Percentiles rank a stretch among this genome's conserved stretches.
These are phyloP conservation scores for Haemorhous mexicanus DNA, from an alignment of 2,113 vertebrate genomes.

Conservation along the genomic window DNA sequence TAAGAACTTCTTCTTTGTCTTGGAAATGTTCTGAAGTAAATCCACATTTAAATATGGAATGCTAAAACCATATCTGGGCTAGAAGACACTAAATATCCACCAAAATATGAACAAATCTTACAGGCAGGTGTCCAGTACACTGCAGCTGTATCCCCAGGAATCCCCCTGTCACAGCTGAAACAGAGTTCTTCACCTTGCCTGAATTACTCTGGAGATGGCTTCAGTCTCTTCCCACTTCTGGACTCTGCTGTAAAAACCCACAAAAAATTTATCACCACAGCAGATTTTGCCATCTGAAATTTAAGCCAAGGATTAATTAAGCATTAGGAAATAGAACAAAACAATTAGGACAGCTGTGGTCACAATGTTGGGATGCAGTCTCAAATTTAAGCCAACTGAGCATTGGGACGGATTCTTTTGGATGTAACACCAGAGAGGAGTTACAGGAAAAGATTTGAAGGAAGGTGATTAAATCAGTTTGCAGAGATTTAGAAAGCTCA, in stretches of 20 bases:
- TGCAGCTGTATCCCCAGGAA: neutral
- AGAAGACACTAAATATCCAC: neutral
- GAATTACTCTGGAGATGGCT: neutral
- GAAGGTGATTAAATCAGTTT: neutral
- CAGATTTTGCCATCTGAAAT: neutral
- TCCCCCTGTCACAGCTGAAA: neutral
- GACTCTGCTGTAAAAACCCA: neutral
- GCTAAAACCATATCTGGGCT: neutral
- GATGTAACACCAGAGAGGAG: neutral
- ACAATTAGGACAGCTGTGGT: neutral
- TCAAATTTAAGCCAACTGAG: neutral
- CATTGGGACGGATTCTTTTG: accelerated
- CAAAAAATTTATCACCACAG: no score
- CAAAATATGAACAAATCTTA: neutral
- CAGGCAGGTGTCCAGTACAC: neutral
- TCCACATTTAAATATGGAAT: neutral
- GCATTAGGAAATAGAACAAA: neutral
- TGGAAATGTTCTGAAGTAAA: neutral
- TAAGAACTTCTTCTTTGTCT: neutral
- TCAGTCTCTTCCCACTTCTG: neutral
- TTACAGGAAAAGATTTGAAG: neutral
- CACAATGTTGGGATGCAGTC: neutral
- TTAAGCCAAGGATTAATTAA: neutral
- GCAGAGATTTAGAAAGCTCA: neutral
- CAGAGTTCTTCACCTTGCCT: neutral